Evolutionary conservation across 2,888 invertebrate genomes (phyloP).

Genomic region (Enchytraeus crypticus): DNA sequence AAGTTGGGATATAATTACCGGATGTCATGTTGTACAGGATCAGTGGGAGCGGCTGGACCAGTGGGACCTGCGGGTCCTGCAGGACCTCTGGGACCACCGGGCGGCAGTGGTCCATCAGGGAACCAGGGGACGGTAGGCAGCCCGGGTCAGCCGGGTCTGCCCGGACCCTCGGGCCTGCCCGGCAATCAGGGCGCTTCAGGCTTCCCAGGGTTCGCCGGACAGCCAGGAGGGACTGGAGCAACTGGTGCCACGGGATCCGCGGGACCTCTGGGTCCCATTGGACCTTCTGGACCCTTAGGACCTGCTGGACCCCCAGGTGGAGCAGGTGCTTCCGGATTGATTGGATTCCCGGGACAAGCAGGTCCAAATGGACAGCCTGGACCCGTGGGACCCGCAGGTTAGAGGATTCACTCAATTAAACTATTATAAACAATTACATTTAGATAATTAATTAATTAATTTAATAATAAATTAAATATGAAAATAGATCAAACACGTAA

Average conservation of each 20-base stretch:
- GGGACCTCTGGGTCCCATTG: slow-evolving; percentile 10
- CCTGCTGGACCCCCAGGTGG: slow-evolving; percentile 13
- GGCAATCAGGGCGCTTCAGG: slow-evolving; percentile 9
- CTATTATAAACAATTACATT: no score
- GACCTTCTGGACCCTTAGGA: slow-evolving; percentile 1
- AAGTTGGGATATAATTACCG: no score
- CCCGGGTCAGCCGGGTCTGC: slow-evolving; percentile 6
- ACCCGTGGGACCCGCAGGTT: slow-evolving; percentile 3
- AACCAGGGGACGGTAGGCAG: not conserved
- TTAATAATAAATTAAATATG: no score
- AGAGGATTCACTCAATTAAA: no score
- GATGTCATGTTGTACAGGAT: no score
- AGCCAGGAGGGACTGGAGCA: slow-evolving; percentile 12
- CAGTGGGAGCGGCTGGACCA: slow-evolving; percentile 13
- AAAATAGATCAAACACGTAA: no score
- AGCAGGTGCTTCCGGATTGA: slow-evolving; percentile 12
- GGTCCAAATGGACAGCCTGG: slow-evolving; percentile 5
- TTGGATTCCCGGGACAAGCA: slow-evolving; percentile 8
- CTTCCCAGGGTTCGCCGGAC: slow-evolving; percentile 13
- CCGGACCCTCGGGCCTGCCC: slow-evolving; percentile 10
- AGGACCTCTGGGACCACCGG: not conserved
- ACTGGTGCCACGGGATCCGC: slow-evolving; percentile 9
- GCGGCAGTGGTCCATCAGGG: slow-evolving; percentile 5
- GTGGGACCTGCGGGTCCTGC: slow-evolving; percentile 58
- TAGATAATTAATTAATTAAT: no score